Conservation (phyloP, 2,888 invertebrate species). For the Ochropleura plecta region DNA sequence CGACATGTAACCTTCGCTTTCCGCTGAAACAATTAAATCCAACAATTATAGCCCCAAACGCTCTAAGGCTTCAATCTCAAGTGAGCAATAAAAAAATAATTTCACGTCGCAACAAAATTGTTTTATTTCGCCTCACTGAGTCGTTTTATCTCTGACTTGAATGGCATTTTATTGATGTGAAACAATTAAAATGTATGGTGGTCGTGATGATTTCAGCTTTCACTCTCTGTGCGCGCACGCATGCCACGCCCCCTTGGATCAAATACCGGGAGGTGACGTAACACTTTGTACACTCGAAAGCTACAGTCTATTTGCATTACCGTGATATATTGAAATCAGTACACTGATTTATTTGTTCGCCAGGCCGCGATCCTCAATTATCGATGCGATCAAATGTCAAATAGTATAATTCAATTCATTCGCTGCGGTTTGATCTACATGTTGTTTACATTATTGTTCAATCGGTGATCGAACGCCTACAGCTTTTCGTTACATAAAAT, state of each 20-base stretch:
- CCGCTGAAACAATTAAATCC: conserved; percentile 46
- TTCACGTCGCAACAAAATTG: conserved; percentile 41
- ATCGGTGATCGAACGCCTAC: conserved; percentile 32
- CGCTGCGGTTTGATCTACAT: conserved; percentile 42
- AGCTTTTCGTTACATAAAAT: conserved; percentile 39
- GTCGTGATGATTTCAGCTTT: conserved; percentile 84
- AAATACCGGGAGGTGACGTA: conserved; percentile 66
- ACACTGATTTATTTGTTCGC: conserved; percentile 65
- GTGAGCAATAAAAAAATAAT: conserved; percentile 50
- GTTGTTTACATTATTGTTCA: conserved; percentile 36
- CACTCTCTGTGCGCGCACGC: conserved; percentile 81
- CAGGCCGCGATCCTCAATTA: conserved; percentile 63
- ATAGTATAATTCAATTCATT: conserved; percentile 52
- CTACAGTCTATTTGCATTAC: conserved; percentile 66
- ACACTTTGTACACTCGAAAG: conserved; percentile 72
- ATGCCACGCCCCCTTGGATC: conserved; percentile 70
- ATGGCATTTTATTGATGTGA: conserved; percentile 69
- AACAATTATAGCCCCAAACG: conserved; percentile 45
- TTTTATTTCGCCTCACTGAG: conserved; percentile 52
- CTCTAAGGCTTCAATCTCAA: conserved; percentile 38
- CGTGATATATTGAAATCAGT: conserved; percentile 65
- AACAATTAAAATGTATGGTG: conserved; percentile 76
- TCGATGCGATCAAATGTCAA: conserved; percentile 58
- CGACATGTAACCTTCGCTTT: conserved; percentile 41
- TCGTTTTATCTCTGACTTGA: conserved; percentile 43